Base-by-base conservation (phyloP, 2,888 invertebrate genomes). In the Leptopilina myrica region DNA sequence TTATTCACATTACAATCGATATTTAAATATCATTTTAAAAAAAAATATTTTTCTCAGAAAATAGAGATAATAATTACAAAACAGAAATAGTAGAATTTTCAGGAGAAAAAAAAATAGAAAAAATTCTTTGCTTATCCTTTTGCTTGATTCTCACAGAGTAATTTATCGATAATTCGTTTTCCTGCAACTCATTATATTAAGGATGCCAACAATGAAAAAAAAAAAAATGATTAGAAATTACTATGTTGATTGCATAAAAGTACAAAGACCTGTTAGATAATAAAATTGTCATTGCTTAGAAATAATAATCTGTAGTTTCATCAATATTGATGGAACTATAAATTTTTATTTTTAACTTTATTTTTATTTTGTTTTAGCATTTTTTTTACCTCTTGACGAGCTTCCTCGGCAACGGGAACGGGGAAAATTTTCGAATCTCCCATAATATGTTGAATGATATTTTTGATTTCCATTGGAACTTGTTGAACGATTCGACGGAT, bases 361-460 rank as follows among this genome's bases (percentile, higher is more conserved):
- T 14, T 33, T n/a, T 15, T 59, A 2, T 12, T 12, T 7, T 59
- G 62, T 1, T 49, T 9, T 9, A 62, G 9, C 9, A 62, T 33
- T 33, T 33, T 33, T 6, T 15, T 62, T 73, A 90, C 90, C 86
- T 90, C 90, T 64, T 89, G 89, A 66, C 89, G 87, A 64, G 86
- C 86, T 66, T 89, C 90, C 8, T 90, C 90, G 4, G 79, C 40
- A 20, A 64, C 64, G 5, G 88, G 85, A 2, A 84, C 84, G 43
- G 88, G 86, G 77, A 87, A 85, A 9, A 86, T 80, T 82, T 86
- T 86, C 0, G 86, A 80, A 56, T 89, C 90, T 1, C 88, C 88
- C 15, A 89, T 89, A 76, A 90, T 89, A 62, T 89, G 89, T 66
- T 90, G 90, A 75, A 91, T 90, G 77, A 91, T 89, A 79, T 90